Evolutionary conservation across 2,888 invertebrate genomes (phyloP), one percentile per base, ranked within the genome.

Genomic region (Cremastinae sp.): DNA sequence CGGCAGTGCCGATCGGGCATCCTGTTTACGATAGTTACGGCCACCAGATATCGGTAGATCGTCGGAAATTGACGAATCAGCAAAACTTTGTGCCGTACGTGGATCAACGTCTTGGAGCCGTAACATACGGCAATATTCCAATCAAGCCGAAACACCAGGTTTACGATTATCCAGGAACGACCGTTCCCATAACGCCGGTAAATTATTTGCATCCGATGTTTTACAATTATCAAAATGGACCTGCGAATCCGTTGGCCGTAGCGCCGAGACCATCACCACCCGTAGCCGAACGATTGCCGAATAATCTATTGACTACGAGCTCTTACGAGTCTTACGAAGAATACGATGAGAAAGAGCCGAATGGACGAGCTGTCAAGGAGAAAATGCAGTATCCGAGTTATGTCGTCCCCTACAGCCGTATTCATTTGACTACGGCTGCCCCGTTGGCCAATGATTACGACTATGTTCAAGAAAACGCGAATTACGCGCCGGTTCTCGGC

Each of bases 11-110:
- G 18, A 58, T 53, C 10, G 49, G 38, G 2, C 28, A 5, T 43
- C 47, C 69, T 2, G 20, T 34, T 12, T 18, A 59, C 36, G 64
- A 58, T 5, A 56, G 14, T 53, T 61, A 59, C 41, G 59, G 43
- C 9, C n/a, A 9, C 12, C 14, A 59, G 2, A 64, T 59, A 38
- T 12, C 43, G 8, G 1, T 38, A 16, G 53, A 59, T 5, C 16
- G 28, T 2, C 53, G 45, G 10, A 28, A 65, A 7, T 22, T 9
- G 12, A 10, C 14, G 14, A 38, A 49, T 22, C 45, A 9, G 5
- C 41, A 47, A 3, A 43, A 10, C 1, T 45, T 43, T 2, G 5
- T 20, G 16, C 16, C 41, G 4, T 36, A 8, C 10, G 49, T 8
- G 12, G 12, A 36, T 7, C 43, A 56, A 16, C 47, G 47, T 8